These are phyloP conservation scores for Matsumyia berberina DNA, from an alignment of 2,888 invertebrate species.

Conservation along the genomic window DNA sequence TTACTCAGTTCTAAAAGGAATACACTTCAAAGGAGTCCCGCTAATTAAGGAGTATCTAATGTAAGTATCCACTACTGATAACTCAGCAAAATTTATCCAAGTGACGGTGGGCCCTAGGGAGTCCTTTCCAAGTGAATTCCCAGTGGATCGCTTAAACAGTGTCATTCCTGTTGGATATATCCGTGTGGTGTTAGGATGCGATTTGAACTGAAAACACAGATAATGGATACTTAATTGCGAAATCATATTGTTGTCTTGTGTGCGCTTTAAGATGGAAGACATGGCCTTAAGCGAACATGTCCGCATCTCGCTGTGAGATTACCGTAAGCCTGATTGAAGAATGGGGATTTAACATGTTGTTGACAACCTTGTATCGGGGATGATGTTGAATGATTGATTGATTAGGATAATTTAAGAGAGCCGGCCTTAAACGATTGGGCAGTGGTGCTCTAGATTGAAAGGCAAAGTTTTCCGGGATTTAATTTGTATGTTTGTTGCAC, in stretches of 20 bases:
- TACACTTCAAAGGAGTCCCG: background rate
- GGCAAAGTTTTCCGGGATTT: too few species aligned
- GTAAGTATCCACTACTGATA: slow-evolving; percentile 18
- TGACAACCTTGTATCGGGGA: background rate
- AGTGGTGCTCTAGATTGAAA: too few species aligned
- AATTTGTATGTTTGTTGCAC: too few species aligned
- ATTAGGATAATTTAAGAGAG: too few species aligned
- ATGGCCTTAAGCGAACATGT: background rate
- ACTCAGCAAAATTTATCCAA: too few species aligned
- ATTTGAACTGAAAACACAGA: background rate
- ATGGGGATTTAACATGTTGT: background rate
- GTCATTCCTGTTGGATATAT: background rate
- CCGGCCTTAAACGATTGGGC: too few species aligned
- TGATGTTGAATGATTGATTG: too few species aligned
- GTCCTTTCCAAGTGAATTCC: too few species aligned
- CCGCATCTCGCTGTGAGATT: background rate
- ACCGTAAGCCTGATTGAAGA: background rate
- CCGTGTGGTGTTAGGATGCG: slow-evolving; percentile 1
- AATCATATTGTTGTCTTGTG: slow-evolving; percentile 19
- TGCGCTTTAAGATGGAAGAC: background rate
- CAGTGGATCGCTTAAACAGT: background rate
- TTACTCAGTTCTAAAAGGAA: slow-evolving; percentile 39
- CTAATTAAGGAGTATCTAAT: background rate
- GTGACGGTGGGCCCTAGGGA: too few species aligned
- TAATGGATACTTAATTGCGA: slow-evolving; percentile 38